Base-by-base conservation (phyloP, 1,140 invertebrate genomes). In the Bradysia coprophila region DNA sequence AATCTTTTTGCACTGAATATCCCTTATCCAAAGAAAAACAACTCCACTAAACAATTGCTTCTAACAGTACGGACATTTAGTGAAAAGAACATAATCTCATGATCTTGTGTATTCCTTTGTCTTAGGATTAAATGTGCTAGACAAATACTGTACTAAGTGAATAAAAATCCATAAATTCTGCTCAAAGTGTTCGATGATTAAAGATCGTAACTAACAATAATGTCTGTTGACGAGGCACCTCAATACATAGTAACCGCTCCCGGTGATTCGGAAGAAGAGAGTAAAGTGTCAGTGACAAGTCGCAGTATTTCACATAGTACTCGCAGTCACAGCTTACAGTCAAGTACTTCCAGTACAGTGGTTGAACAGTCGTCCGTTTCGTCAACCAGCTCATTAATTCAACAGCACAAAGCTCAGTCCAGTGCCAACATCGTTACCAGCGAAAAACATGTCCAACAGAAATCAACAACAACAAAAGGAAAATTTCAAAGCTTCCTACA, bases 241-340 rank as follows among this genome's bases (percentile, higher is more conserved):
- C 57, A 59, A 38, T 60, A 60, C 21, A 60, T 60, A 10, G 55
- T 60, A 38, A 60, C 57, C 21, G 57, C 55, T 2, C 55, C 57
- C 13, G 57, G 57, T 45, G 57, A 60, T 33, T 57, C 57, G 0
- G 57, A 60, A 33, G 44, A 33, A 8, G 34, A 20, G 16, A 31
- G 24, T 40, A 28, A 24, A 38, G 22, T 21, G 5, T 22, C 46
- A 36, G n/a, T 11, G 10, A 36, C 15, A 44, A 40, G 23, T 46
- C 38, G 10, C 23, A 23, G 51, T 43, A 57, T 59, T 11, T 50
- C 57, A 6, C 54, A 53, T 22, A 56, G 49, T 21, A 53, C 55
- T 11, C 46, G 57, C 0, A 57, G 55, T 23, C 57, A 60, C 45
- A 59, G 57, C 21, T 41, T 60, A 2, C 57, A 60, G 42, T 59